Conservation (phyloP, 2,797 vertebrate genomes). For the Notolepis coatsorum region DNA sequence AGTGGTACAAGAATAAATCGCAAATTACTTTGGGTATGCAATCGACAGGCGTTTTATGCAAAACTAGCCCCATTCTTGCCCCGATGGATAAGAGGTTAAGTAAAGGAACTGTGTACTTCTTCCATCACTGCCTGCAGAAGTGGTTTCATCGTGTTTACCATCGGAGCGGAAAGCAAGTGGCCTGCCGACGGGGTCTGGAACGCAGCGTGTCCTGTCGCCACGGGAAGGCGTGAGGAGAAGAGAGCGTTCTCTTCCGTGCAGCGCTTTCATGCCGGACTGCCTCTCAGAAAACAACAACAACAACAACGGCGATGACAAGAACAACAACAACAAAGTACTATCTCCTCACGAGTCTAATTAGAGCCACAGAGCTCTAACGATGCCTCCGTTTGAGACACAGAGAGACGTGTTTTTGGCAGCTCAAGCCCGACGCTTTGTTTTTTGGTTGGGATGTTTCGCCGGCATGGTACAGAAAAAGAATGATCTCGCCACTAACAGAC, state of each 20-base stretch:
- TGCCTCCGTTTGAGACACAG: conserved; percentile 44
- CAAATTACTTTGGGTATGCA: too few relatives aligned
- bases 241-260: conserved; percentile 39
- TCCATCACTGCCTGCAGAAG: too few relatives aligned
- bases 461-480: neutral
- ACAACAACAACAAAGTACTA: conserved; percentile 50
- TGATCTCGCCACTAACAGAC: conserved; percentile 3
- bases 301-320: too few relatives aligned
- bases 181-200: too few relatives aligned
- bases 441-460: conserved; percentile 15
- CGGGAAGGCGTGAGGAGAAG: conserved; percentile 17
- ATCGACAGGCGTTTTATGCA: too few relatives aligned
- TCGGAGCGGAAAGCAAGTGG: too few relatives aligned
- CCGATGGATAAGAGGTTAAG: too few relatives aligned
- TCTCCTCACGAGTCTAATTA: conserved; percentile 74
- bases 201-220: conserved; percentile 24
- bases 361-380: conserved; percentile 49
- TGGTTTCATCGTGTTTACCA: too few relatives aligned
- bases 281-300: conserved; percentile 58
- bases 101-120: too few relatives aligned
- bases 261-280: conserved; percentile 72
- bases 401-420: conserved; percentile 47
- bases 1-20: too few relatives aligned
- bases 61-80: too few relatives aligned
- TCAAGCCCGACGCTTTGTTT: conserved; percentile 31